Conservation (phyloP, 2,113 vertebrate genomes). For the Oncorhynchus kisutch region DNA sequence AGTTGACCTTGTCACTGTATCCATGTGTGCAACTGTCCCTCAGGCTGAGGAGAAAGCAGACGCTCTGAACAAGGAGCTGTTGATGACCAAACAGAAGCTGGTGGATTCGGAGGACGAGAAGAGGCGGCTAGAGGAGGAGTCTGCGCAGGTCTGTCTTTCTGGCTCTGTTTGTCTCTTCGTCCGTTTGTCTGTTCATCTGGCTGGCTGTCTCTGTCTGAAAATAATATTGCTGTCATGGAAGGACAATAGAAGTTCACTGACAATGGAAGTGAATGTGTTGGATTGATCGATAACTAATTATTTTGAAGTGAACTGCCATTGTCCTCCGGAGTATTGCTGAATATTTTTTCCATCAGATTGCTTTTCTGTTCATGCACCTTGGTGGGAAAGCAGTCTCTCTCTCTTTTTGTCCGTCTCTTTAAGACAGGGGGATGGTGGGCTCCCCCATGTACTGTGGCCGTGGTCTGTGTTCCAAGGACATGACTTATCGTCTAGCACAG, state of each 20-base stretch:
- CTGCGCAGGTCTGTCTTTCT: conserved; percentile 82
- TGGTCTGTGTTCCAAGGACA: conserved; percentile 19
- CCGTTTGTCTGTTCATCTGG: background rate
- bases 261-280: too few relatives aligned
- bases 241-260: background rate
- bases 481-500: conserved; percentile 19
- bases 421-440: too few relatives aligned
- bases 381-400: too few relatives aligned
- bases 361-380: too few relatives aligned
- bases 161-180: background rate
- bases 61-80: conserved; percentile 94
- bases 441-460: too few relatives aligned
- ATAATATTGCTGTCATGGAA: background rate
- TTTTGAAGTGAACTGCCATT: too few relatives aligned
- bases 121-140: conserved; percentile 90
- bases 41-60: conserved; percentile 97
- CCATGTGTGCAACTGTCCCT: conserved; percentile 10
- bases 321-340: too few relatives aligned
- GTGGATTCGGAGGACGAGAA: conserved; percentile 97
- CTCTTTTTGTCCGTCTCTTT: too few relatives aligned
- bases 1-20: background rate
- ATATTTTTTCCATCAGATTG: too few relatives aligned
- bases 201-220: background rate
- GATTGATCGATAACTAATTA: too few relatives aligned
- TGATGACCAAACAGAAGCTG: conserved; percentile 98